Evolutionary conservation across 2,888 invertebrate species (phyloP), one percentile per base, ranked within the genome.

Genomic region (Spisula subtruncata): DNA sequence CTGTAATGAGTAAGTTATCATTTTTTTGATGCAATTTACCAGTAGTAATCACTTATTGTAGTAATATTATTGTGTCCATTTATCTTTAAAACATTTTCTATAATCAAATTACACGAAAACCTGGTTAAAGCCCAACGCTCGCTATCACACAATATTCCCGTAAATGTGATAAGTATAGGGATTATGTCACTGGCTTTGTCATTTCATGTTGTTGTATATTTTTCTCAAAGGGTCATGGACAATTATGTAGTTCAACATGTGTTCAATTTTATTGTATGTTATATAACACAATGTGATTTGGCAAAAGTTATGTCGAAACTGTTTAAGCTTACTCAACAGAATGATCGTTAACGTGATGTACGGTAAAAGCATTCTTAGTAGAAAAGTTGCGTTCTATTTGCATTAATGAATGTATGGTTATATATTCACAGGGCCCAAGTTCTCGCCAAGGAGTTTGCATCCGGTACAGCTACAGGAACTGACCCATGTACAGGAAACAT

Each of bases 361-460:
- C 20, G 14, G 54, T 54, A 8, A 8, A 54, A 25, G 1, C 2
- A 60, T 2, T n/a, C 2, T 4, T n/a, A 60, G n/a, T 60, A 60
- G n/a, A n/a, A 20, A 60, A n/a, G n/a, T n/a, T 60, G n/a, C n/a
- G 60, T 18, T 6, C 60, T 18, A n/a, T 20, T n/a, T 18, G 20
- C n/a, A n/a, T 5, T 20, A 18, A 60, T n/a, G 6, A 4, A 20
- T 8, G 18, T 60, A 1, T 60, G 14, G 4, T 20, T n/a, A 60
- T 25, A 25, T 66, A 25, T n/a, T 71, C 41, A 60, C 83, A 83
- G 83, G 46, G 83, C 83, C 48, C 83, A 83, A n/a, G 83, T 83
- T 6, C 66, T 83, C 5, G 66, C 83, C 35, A 83, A 83, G 8
- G 4, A 83, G 0, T 83, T 25, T 25, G 83, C 25, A 18, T n/a